These are phyloP conservation scores for Aythya baeri DNA, from an alignment of 2,113 vertebrate species.

Conservation along the genomic window DNA sequence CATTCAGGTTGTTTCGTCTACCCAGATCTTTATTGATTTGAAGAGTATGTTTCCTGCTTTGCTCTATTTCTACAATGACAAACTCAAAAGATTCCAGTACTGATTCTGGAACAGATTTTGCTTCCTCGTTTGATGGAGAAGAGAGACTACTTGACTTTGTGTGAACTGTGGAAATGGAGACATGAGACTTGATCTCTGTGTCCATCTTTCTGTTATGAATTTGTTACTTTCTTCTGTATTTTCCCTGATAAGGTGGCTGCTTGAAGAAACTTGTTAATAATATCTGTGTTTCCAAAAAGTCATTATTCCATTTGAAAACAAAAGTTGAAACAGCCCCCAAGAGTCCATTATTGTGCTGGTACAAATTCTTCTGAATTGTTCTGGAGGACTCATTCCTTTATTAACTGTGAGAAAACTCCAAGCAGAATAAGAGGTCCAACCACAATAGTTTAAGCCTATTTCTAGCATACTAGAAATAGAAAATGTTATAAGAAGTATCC, in stretches of 20 bases:
- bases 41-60: neutral
- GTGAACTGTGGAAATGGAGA: neutral
- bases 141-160: neutral
- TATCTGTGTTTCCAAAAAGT: neutral
- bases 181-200: neutral
- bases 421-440: neutral
- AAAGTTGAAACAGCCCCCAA: neutral
- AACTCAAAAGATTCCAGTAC: neutral
- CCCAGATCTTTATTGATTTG: neutral
- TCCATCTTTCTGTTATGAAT: neutral
- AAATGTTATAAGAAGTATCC: neutral
- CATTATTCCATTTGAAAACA: neutral
- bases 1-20: neutral
- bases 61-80: neutral
- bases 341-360: neutral
- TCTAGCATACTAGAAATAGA: neutral
- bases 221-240: neutral
- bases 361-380: neutral
- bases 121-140: neutral
- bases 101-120: neutral
- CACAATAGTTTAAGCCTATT: neutral
- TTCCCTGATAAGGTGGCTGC: neutral
- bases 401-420: neutral
- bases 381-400: neutral
- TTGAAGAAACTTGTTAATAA: neutral